These are phyloP conservation scores for Cinclus cinclus DNA, from an alignment of 2,113 vertebrate species.

Conservation along the genomic window DNA sequence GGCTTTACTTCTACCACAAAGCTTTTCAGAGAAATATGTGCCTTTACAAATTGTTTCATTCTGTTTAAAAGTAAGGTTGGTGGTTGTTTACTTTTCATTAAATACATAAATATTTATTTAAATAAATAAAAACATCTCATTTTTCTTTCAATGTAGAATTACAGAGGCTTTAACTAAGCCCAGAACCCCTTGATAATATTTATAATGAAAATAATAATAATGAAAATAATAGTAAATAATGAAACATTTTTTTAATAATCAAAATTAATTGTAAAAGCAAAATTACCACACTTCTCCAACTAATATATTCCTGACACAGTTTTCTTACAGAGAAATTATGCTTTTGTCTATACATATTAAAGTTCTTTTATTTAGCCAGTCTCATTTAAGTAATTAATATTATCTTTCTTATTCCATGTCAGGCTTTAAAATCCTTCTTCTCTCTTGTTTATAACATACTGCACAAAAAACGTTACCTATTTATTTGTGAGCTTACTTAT, in stretches of 20 bases:
- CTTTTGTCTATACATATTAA: background rate
- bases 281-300: background rate
- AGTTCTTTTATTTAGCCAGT: background rate
- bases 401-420: background rate
- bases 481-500: background rate
- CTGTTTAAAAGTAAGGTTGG: background rate
- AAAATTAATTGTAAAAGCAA: background rate
- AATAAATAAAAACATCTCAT: background rate
- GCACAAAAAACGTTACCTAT: background rate
- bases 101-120: background rate
- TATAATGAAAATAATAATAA: no score
- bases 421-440: background rate
- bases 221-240: background rate
- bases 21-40: background rate
- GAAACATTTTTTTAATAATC: background rate
- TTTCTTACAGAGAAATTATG: background rate
- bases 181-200: background rate
- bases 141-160: background rate
- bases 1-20: background rate
- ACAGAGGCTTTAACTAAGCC: background rate
- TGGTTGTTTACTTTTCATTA: background rate
- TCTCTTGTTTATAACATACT: background rate
- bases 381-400: background rate
- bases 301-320: background rate
- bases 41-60: background rate